phyloP scores from a whole-genome alignment of 2,113 vertebrate species.

The Hucho hucho region DNA sequence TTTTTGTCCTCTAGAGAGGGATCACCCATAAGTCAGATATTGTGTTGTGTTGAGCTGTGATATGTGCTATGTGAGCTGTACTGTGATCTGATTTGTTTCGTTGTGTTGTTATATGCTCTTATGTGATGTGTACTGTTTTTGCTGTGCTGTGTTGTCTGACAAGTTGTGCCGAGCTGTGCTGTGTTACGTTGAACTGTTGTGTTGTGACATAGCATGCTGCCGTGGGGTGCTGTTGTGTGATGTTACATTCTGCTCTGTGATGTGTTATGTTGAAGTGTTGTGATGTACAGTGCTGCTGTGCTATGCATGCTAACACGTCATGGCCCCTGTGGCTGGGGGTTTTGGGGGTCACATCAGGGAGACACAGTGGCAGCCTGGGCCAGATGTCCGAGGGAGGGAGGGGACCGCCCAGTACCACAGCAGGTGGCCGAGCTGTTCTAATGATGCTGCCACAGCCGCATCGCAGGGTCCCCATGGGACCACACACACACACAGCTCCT shows the following conservation, averaged over 20 bases:
- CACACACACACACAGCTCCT: slow-evolving; percentile 27
- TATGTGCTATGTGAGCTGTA: too few relatives aligned
- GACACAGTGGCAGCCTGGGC: slow-evolving; percentile 62
- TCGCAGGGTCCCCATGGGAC: slow-evolving; percentile 51
- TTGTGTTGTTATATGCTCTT: too few relatives aligned
- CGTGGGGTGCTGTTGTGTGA: slow-evolving; percentile 10
- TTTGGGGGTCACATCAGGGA: slow-evolving; percentile 49
- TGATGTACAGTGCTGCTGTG: slow-evolving; percentile 14
- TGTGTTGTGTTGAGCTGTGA: slow-evolving; percentile 7
- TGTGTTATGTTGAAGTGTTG: slow-evolving; percentile 28
- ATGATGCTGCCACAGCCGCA: slow-evolving; percentile 62
- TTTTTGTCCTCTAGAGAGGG: too few relatives aligned
- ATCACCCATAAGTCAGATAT: too few relatives aligned
- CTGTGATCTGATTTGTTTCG: too few relatives aligned
- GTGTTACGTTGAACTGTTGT: slow-evolving; percentile 18
- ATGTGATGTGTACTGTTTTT: too few relatives aligned
- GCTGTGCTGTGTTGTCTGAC: too few relatives aligned
- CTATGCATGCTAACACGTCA: slow-evolving; percentile 25
- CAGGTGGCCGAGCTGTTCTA: slow-evolving; percentile 81
- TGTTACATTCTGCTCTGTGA: slow-evolving; percentile 28
- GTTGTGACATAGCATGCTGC: background rate
- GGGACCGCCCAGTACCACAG: slow-evolving; percentile 64
- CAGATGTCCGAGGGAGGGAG: slow-evolving; percentile 77
- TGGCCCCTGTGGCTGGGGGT: slow-evolving; percentile 34
- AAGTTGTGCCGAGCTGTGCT: too few relatives aligned